Base-by-base conservation (phyloP, 2,113 vertebrate genomes). In the Dicrurus megarhynchus region DNA sequence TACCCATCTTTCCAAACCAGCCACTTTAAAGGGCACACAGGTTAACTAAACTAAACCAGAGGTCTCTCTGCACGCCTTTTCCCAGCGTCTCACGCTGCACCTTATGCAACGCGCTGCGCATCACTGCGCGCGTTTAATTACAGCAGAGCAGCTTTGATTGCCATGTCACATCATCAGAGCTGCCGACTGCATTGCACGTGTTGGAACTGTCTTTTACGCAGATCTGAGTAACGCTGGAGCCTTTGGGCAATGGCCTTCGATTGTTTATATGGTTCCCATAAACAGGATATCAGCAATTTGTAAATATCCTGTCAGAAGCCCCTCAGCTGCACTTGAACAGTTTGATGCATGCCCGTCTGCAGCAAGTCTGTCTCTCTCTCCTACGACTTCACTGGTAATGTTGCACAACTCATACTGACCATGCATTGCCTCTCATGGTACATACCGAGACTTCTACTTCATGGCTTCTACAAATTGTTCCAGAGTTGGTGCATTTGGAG, bases 241-340 rank as follows among this genome's bases (percentile, higher is more conserved):
- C 89, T 92, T n/a, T 89, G 90, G 90, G 95, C 86, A 94, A 89
- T 0, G 11, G 86, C 79, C 63, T 94, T 74, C 3, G 6, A 84
- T 75, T 84, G 96, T 92, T 94, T 94, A 95, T 64, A 7, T 0
- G 9, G 39, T 7, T 92, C 89, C 56, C 53, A 56, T 96, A 96
- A 97, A 97, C 96, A 97, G 96, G 96, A 96, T 87, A 74, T 53
- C 89, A 53, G 39, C 56, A 10, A 35, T 39, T 60, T 75, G 37
- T 94, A 97, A 96, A 96, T 89, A 95, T 50, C 73, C 93, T 61
- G 69, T 16, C 64, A 37, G 44, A 82, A 89, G 46, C 63, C 73
- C 65, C 50, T 75, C 76, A 44, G 83, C 92, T 86, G 82, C 42
- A 15, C 83, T 65, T 42, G 46, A 73, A 37, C 47, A 27, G n/a